Evolutionary conservation across 2,113 vertebrate species (phyloP), one percentile per base, ranked within the genome.

Genomic region (Rutilus rutilus): DNA sequence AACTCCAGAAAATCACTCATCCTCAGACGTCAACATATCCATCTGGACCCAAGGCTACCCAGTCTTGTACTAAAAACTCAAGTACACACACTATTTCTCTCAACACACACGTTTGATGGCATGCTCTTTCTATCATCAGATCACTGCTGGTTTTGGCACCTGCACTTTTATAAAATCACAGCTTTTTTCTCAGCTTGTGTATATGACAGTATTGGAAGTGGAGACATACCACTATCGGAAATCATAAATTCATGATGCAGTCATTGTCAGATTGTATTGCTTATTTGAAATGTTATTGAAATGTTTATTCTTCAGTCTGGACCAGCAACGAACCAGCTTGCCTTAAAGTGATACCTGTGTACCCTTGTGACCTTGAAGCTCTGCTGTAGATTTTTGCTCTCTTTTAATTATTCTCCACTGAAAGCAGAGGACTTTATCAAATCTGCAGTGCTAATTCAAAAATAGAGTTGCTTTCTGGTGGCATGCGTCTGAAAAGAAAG

Each of bases 401-500:
- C 86, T 83, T 83, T 75, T 91, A 90, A 90, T 92, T 88, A 88
- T 62, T 62, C 85, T 62, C 76, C 77, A 79, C 27, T 78, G 89
- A 67, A 64, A 39, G 86, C 74, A 86, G 75, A 89, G 86, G 64
- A 82, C 78, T 88, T 89, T 88, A 91, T 90, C 82, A 60, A 83
- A 81, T 91, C 27, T 36, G 27, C 73, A 60, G 75, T 50, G 78
- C 84, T 87, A 87, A 88, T 85, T 78, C 76, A 69, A 86, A 83
- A 86, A 78, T 73, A 73, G 45, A 76, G 78, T 78, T 42, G 11
- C 83, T 82, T 64, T 88, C 27, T 83, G 91, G 91, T 91, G 86
- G 87, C 88, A 82, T 86, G 82, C 91, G 92, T 91, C 86, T 86
- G 85, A 89, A 84, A 83, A 65, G 78, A 86, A 90, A 85, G 80